Base-by-base conservation (phyloP, 1,140 invertebrate genomes). In the Calephelis virginiensis region DNA sequence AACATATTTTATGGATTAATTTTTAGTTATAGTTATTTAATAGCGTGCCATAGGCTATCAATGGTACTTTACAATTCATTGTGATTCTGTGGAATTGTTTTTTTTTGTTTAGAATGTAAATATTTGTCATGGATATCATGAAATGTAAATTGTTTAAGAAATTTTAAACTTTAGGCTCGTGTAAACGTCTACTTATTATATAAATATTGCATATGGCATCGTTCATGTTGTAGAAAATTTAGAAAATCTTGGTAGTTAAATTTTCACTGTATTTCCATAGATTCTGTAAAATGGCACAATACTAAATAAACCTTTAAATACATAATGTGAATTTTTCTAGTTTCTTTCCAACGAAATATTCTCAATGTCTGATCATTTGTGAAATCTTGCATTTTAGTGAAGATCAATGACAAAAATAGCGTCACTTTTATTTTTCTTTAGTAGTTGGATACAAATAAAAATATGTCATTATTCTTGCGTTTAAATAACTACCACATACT, bases 181-280 rank as follows among this genome's bases (percentile, higher is more conserved):
- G 76, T 88, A 86, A 80, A 81, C 78, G 72, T 84, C 84, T 73
- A 78, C 73, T 76, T 83, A 80, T 78, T 71, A 68, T 76, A 85
- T 64, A 73, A 80, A 64, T 64, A 80, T 80, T 81, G 77, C 79
- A 84, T 85, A 85, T 84, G 81, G 82, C 84, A 83, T 85, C 82
- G 83, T 89, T 87, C 86, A 88, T 88, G 84, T 87, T 86, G 85
- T 89, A 89, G 86, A 75, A 71, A 86, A 81, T 77, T 83, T 85
- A 83, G 83, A 79, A 63, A 71, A 76, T 59, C 56, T 74, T 84
- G 81, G 82, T 86, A 85, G 82, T 77, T 74, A 85, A 80, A 80
- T 75, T 74, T 81, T 81, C 85, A 81, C 74, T 78, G 75, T 86
- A 81, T 48, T 63, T 48, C 61, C 14, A 48, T 63, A 63, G 17